A percentile compares a stretch with the other conserved stretches of the same genome.
phyloP scores from a whole-genome alignment of 2,888 invertebrate genomes.

The Phyto melanocephala region DNA sequence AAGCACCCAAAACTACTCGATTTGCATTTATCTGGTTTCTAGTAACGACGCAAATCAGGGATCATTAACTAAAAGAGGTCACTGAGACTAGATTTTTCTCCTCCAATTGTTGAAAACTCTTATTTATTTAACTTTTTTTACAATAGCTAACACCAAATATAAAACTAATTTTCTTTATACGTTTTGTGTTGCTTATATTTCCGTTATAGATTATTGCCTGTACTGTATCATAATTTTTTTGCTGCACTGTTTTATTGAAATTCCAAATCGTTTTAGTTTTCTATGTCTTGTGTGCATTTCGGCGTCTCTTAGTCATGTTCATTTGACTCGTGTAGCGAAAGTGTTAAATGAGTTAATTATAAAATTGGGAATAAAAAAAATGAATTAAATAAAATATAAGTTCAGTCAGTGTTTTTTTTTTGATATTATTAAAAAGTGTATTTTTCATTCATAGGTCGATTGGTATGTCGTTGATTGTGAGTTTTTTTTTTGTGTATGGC shows the following conservation, averaged over 20 bases:
- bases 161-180: no score
- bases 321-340: constrained; percentile 48
- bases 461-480: constrained; percentile 31
- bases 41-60: no score
- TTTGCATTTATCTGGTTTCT: no score
- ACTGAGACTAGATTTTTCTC: no score
- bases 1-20: no score
- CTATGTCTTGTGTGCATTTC: neutral
- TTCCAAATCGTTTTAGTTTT: neutral
- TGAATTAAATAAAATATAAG: neutral
- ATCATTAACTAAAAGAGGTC: no score
- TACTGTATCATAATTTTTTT: neutral
- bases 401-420: constrained; percentile 5
- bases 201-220: neutral
- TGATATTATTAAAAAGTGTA: no score
- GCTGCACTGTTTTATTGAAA: neutral
- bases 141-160: no score
- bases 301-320: neutral
- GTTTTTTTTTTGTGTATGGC: neutral
- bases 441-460: constrained; percentile 17
- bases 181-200: neutral
- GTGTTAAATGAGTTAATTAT: constrained; percentile 54
- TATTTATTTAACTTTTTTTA: no score
- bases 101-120: no score
- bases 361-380: constrained; percentile 12